Evolutionary conservation across 1,140 invertebrate genomes (phyloP), one percentile per base, ranked within the genome.

Genomic region (Euura saliciscinereae): DNA sequence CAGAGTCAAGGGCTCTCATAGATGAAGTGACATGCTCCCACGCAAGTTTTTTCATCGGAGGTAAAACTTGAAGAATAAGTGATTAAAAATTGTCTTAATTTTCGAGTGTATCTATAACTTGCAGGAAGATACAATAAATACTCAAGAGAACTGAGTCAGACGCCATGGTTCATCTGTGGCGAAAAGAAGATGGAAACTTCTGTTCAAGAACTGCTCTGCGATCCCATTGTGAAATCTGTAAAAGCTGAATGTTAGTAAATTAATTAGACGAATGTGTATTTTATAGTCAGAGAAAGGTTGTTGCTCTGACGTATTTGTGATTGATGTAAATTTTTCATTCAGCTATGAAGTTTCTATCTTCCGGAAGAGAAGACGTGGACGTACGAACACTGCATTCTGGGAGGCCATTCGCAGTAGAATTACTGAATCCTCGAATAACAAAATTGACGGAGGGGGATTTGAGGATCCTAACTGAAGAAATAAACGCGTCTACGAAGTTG

Each of bases 301-400:
- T 28, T 28, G 28, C 28, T 28, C 1, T 28, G 28, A 28, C 28
- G 28, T 28, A 28, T 28, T 28, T 28, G 28, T 28, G 28, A 28
- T 28, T 28, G 0, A 28, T 28, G 28, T 28, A 28, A 28, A 28
- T 28, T 28, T 0, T 69, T 71, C 77, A 76, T 76, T 7, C 73
- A 89, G 88, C 88, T 82, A 78, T 84, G 78, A 91, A 94, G 85
- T 92, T 99, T 91, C 93, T 95, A 77, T 92, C 97, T 4, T 98
- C 97, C 72, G 98, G 98, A 0, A 88, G 98, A 70, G 98, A 99
- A 88, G 98, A 99, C 89, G 96, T 97, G 0, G 97, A 98, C 88
- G 96, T 99, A 0, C 86, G 95, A 66, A 96, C 94, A 83, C 83
- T 98, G 46, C 95, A 96, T n/a, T 89, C 88, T 68, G 97, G 97